Base-by-base conservation (phyloP, 2,888 invertebrate genomes). In the Andricus curvator region DNA sequence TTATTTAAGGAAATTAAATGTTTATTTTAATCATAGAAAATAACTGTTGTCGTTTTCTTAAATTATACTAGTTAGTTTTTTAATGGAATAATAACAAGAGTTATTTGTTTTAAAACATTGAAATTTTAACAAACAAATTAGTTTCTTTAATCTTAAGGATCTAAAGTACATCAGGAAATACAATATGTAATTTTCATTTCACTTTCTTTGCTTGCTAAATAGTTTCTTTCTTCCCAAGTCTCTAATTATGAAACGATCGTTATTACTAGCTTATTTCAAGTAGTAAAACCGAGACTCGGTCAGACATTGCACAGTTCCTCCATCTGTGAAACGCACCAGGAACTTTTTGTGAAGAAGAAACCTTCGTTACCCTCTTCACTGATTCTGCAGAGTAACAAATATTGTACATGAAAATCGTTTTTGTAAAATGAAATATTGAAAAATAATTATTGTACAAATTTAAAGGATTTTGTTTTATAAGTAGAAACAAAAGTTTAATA, bases 221-320 rank as follows among this genome's bases (percentile, higher is more conserved):
- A 48, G 48, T 48, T 48, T 15, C 48, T 13, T 25, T 62, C 25
- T 25, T n/a, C 15, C 8, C 17, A 60, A 60, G 22, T 60, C 22
- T 60, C 11, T 60, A 60, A 60, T 60, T 60, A 60, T 22, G 62
- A 13, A 62, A n/a, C 20, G 25, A 4, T 25, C 15, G 22, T 62
- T 62, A 25, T 11, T 62, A 62, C 62, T 62, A 15, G 62, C 62
- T 25, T 25, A 4, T 13, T n/a, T 66, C n/a, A 66, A 74, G 70
- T 74, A 74, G 70, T 56, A 48, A 74, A 33, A 17, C 2, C 33
- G 1, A 8, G 25, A 4, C 20, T 33, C 6, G 11, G 70, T 51
- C 70, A 74, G 70, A 25, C 70, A 33, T 3, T 56, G 70, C n/a
- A 56, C 29, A 29, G 51, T 74, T 51, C 29, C 56, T 20, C 70